Base-by-base conservation (phyloP, 1,140 invertebrate genomes). In the Solenopsis fugax region DNA sequence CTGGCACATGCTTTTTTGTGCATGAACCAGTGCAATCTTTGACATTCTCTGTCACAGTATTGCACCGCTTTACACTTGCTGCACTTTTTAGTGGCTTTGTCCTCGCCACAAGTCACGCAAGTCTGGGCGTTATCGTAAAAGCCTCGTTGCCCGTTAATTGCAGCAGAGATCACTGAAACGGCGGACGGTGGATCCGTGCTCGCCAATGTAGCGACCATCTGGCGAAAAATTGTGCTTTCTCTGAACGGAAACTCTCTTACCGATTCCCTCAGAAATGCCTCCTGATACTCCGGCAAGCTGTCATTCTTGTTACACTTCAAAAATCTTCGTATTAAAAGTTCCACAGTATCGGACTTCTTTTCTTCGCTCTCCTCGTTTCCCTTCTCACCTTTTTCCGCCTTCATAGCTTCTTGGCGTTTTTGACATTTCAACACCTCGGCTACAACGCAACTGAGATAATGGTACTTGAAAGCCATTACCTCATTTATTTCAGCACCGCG, bases 21-120 rank as follows among this genome's bases (percentile, higher is more conserved):
- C 88, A 98, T 97, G 90, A 98, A 97, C 99, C 99, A 99, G 95
- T 99, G 99, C 9, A 99, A 95, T 90, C 98, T 97, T 94, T 99
- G 99, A 94, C 99, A 99, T 91, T 97, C 97, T 88, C 98, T 96
- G 93, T 99, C 97, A 95, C 99, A 99, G 94, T 99, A 99, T 90
- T 98, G 97, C 16, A 98, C 98, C 78, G 97, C 96, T 96, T 99
- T 99, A 95, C 99, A 99, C 93, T 98, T 98, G n/a, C 98, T 97
- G 95, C 99, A 99, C 94, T 98, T 98, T 93, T 99, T 99, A 10
- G 96, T 96, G 9, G 98, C 98, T 90, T 98, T 97, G 81, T 98
- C 97, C 92, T 99, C 97, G 0, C 98, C 97, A 95, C 99, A 99
- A 0, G 98, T 98, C 45, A 96, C 96, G 95, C 99, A 99, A 75